phyloP scores from a whole-genome alignment of 2,113 vertebrate species.

The Dromas ardeola region DNA sequence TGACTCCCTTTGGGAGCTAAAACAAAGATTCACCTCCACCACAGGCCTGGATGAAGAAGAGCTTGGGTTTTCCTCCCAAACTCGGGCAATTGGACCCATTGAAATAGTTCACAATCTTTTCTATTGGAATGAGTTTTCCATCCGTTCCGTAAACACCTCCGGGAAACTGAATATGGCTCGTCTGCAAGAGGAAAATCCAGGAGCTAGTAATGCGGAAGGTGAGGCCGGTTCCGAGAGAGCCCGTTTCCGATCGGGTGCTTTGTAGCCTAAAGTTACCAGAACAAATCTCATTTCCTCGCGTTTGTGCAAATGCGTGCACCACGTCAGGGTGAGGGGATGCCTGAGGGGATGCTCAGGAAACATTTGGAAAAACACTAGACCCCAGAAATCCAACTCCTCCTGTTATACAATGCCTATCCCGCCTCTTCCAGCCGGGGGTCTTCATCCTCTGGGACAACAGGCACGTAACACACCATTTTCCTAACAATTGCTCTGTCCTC shows the following conservation, averaged over 20 bases:
- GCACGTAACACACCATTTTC: no score
- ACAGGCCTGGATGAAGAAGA: conserved; percentile 98
- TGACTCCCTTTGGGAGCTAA: accelerated
- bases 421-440: background rate
- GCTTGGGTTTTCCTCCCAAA: conserved; percentile 92
- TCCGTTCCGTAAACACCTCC: conserved; percentile 89
- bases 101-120: conserved; percentile 88
- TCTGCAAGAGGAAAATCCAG: conserved; percentile 73
- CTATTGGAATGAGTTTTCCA: conserved; percentile 79
- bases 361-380: background rate
- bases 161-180: conserved; percentile 88
- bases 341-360: background rate
- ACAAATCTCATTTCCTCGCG: accelerated
- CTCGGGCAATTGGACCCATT: conserved; percentile 85
- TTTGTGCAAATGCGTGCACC: accelerated
- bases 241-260: accelerated
- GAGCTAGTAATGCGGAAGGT: background rate
- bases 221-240: accelerated
- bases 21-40: conserved; percentile 83
- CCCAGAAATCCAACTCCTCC: background rate
- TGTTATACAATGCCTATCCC: background rate
- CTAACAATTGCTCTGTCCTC: background rate
- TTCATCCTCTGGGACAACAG: accelerated
- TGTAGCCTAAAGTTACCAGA: background rate
- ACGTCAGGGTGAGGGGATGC: accelerated